Conservation (phyloP, 2,113 vertebrate species). For the Microcebus lehilahytsara region DNA sequence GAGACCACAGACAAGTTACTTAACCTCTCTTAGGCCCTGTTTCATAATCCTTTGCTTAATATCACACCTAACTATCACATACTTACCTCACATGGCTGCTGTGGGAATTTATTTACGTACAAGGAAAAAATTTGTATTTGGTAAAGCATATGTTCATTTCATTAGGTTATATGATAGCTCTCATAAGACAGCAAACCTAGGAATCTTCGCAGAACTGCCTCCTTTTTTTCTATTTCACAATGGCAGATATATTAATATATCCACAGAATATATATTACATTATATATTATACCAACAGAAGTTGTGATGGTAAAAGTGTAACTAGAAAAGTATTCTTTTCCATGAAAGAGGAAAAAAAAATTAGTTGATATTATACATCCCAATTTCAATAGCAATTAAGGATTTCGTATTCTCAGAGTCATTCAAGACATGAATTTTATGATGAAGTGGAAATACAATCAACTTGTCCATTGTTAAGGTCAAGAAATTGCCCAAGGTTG, state of each 20-base stretch:
- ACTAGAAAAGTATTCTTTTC: not conserved
- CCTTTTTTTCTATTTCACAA: not conserved
- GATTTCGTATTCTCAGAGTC: not conserved
- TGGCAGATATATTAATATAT: not conserved
- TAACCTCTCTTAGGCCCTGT: not conserved
- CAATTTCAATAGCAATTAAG: constrained; percentile 39
- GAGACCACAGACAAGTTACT: constrained; percentile 21
- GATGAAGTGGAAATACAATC: constrained; percentile 37
- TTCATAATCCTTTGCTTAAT: constrained; percentile 47
- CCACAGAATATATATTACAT: not conserved
- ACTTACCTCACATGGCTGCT: not conserved
- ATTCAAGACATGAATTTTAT: not conserved
- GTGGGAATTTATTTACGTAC: constrained; percentile 2
- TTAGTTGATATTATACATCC: not conserved
- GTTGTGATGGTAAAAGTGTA: not conserved
- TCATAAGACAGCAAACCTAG: not conserved
- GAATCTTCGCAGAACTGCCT: not conserved
- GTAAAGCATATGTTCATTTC: not conserved
- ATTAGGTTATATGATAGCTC: not conserved
- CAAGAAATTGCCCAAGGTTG: not conserved
- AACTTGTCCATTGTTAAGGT: constrained; percentile 4
- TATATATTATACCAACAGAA: not conserved
- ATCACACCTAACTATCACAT: not conserved
- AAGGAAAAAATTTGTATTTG: not conserved
- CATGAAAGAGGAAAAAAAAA: not conserved